phyloP scores from a whole-genome alignment of 2,113 vertebrate genomes.

The Xiphorhynchus elegans region DNA sequence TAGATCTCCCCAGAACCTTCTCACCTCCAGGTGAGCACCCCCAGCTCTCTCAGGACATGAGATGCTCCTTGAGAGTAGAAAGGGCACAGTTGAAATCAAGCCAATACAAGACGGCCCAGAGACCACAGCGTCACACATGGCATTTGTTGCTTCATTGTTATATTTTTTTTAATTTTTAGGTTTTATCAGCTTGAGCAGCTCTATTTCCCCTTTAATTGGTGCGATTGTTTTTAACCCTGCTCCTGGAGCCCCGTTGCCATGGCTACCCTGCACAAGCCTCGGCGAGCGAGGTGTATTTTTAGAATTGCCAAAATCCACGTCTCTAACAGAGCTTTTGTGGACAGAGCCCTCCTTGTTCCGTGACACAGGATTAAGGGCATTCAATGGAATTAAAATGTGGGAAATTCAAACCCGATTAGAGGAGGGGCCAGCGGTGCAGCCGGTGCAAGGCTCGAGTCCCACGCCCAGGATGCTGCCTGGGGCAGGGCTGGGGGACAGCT shows the following conservation, averaged over 20 bases:
- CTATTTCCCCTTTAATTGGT: background rate
- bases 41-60: background rate
- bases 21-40: background rate
- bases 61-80: background rate
- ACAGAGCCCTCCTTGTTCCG: background rate
- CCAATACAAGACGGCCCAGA: background rate
- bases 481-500: background rate
- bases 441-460: fast-evolving
- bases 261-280: background rate
- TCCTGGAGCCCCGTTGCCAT: slow-evolving; percentile 10
- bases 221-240: slow-evolving; percentile 38
- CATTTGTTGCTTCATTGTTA: background rate
- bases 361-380: background rate
- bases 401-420: slow-evolving; percentile 25
- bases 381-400: slow-evolving; percentile 24
- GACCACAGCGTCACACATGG: background rate
- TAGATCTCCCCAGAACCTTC: fast-evolving
- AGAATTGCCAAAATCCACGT: slow-evolving; percentile 5
- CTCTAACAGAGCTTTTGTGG: background rate
- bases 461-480: background rate
- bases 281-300: slow-evolving; percentile 21
- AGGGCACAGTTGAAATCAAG: background rate
- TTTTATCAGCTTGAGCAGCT: background rate
- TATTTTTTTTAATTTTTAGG: background rate
- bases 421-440: background rate